A percentile compares a stretch with the other conserved stretches of the same genome.
phyloP scores from a whole-genome alignment of 2,888 invertebrate species.

The Allophyes oxyacanthae region DNA sequence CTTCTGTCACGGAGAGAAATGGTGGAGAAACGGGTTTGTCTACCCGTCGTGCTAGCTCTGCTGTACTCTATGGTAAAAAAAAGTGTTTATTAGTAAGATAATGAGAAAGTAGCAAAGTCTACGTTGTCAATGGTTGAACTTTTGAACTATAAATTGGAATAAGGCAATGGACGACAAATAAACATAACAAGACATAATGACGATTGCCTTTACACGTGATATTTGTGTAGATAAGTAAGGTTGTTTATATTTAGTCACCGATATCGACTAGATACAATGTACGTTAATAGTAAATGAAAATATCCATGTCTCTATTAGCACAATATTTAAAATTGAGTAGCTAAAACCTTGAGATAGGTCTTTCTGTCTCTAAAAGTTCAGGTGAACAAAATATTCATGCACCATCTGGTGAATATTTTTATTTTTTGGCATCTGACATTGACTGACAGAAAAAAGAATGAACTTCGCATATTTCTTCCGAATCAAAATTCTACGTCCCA shows the following conservation, averaged over 20 bases:
- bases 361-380: conserved; percentile 9
- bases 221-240: conserved; percentile 34
- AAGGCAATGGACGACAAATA: conserved; percentile 21
- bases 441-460: background rate
- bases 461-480: background rate
- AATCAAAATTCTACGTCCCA: conserved; percentile 4
- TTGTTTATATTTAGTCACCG: conserved; percentile 34
- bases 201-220: conserved; percentile 40
- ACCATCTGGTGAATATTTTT: no score
- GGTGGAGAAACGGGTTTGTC: no score
- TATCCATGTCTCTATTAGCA: background rate
- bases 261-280: conserved; percentile 35
- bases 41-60: no score
- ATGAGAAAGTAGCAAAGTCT: conserved; percentile 13
- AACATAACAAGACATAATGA: conserved; percentile 9
- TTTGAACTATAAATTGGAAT: conserved; percentile 37
- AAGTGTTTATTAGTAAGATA: no score
- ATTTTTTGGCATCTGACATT: no score
- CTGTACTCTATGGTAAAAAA: no score
- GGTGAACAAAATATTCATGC: conserved; percentile 6
- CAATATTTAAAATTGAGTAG: background rate
- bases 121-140: conserved; percentile 20
- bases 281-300: conserved; percentile 15
- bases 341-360: background rate
- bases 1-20: no score